Conservation (phyloP, 1,140 invertebrate genomes). For the Meloidogyne floridensis region DNA sequence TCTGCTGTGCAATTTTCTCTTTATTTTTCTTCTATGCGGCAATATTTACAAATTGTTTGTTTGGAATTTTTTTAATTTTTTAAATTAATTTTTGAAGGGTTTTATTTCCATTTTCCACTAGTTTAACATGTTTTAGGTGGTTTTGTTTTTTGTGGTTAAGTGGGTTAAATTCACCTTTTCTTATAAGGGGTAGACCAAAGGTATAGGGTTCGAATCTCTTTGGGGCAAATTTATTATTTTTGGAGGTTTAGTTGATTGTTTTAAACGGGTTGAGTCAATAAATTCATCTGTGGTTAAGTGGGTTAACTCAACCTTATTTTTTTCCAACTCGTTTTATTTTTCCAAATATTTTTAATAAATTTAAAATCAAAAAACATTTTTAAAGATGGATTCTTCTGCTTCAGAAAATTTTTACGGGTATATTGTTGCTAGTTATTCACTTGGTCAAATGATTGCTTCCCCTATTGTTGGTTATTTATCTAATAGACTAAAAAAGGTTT, state of each 20-base stretch:
- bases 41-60: slow-evolving; percentile 67
- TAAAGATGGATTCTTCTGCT: slow-evolving; percentile 45
- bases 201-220: no score
- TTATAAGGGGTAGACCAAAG: no score
- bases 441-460: slow-evolving; percentile 48
- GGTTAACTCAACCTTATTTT: no score
- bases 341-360: no score
- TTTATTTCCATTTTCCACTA: neutral
- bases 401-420: slow-evolving; percentile 50
- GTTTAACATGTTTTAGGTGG: no score
- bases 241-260: no score
- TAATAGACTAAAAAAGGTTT: slow-evolving; percentile 40
- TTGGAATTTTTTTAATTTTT: neutral
- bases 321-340: no score
- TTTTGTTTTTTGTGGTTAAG: no score
- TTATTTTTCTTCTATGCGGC: slow-evolving; percentile 60
- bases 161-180: neutral
- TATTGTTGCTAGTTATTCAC: slow-evolving; percentile 45
- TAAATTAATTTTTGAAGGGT: slow-evolving; percentile 11
- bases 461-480: slow-evolving; percentile 41
- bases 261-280: no score
- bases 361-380: no score
- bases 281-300: no score
- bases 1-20: slow-evolving; percentile 41
- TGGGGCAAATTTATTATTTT: neutral